Conservation (phyloP, 2,888 invertebrate species). For the Gonocerus acuteangulatus region DNA sequence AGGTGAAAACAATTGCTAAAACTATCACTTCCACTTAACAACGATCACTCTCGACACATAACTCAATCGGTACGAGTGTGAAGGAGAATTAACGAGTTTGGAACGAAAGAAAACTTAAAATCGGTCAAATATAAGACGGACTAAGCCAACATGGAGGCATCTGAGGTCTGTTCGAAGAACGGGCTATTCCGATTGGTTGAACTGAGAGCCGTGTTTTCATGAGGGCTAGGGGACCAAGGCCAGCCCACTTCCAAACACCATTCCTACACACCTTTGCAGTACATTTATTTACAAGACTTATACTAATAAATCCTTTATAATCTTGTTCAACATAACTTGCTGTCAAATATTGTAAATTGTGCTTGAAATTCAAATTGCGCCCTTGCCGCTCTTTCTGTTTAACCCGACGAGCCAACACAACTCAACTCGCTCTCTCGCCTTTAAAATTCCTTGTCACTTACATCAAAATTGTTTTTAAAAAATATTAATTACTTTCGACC, state of each 20-base stretch:
- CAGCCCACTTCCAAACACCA: conserved; percentile 9
- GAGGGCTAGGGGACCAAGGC: too few relatives aligned
- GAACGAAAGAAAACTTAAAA: conserved; percentile 14
- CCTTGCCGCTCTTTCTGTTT: too few relatives aligned
- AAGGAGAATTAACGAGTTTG: conserved; percentile 14
- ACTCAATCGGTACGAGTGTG: neutral
- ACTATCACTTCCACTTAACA: conserved; percentile 9
- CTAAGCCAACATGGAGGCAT: conserved; percentile 27
- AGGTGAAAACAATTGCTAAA: conserved; percentile 5
- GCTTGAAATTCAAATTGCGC: too few relatives aligned
- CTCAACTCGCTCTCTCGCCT: too few relatives aligned
- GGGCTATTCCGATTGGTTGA: conserved; percentile 16
- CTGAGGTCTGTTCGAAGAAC: conserved; percentile 16
- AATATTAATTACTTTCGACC: too few relatives aligned
- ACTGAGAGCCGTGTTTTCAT: conserved; percentile 19
- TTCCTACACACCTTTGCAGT: conserved; percentile 1
- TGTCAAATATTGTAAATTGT: neutral
- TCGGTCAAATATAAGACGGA: conserved; percentile 24
- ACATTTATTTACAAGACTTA: too few relatives aligned
- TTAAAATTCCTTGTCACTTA: too few relatives aligned
- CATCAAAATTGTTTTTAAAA: too few relatives aligned
- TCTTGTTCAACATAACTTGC: neutral
- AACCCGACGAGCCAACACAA: too few relatives aligned
- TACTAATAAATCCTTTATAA: neutral
- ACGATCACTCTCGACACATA: conserved; percentile 4